phyloP scores from a whole-genome alignment of 2,113 vertebrate species.

The Eublepharis macularius region DNA sequence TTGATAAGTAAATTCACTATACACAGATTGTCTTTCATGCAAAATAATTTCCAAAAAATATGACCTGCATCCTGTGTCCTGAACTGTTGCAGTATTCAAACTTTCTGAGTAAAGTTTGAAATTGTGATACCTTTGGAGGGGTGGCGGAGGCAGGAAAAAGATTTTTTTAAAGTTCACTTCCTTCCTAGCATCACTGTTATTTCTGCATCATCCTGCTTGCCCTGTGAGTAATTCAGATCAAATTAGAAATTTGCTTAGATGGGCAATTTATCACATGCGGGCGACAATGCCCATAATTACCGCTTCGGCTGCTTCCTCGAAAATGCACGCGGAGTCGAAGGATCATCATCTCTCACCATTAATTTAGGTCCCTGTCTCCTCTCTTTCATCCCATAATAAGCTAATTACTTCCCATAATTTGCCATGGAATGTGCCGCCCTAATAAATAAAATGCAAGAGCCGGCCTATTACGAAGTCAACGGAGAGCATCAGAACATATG shows the following conservation, averaged over 20 bases:
- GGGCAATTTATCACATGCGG: slow-evolving; percentile 48
- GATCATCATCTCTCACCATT: slow-evolving; percentile 60
- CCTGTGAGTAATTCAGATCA: slow-evolving; percentile 31
- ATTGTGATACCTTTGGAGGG: neutral
- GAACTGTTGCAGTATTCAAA: neutral
- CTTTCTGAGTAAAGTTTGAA: neutral
- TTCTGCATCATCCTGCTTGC: neutral
- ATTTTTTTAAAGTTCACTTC: no score
- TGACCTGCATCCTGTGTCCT: neutral
- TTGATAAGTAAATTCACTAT: neutral
- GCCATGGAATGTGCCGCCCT: slow-evolving; percentile 56
- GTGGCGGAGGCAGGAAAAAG: neutral
- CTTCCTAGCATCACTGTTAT: neutral
- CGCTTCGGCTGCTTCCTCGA: slow-evolving; percentile 18
- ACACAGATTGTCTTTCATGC: neutral
- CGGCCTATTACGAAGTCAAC: slow-evolving; percentile 57
- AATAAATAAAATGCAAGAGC: slow-evolving; percentile 54
- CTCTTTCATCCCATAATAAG: slow-evolving; percentile 63
- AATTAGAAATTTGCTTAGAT: slow-evolving; percentile 42
- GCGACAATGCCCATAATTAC: slow-evolving; percentile 57
- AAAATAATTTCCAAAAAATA: neutral
- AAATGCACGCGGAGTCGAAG: slow-evolving; percentile 49
- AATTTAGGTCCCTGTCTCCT: slow-evolving; percentile 63
- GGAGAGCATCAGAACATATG: slow-evolving; percentile 52
- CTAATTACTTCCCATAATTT: slow-evolving; percentile 67